These are phyloP conservation scores for Perccottus glenii DNA, from an alignment of 2,113 vertebrate genomes.

Conservation along the genomic window DNA sequence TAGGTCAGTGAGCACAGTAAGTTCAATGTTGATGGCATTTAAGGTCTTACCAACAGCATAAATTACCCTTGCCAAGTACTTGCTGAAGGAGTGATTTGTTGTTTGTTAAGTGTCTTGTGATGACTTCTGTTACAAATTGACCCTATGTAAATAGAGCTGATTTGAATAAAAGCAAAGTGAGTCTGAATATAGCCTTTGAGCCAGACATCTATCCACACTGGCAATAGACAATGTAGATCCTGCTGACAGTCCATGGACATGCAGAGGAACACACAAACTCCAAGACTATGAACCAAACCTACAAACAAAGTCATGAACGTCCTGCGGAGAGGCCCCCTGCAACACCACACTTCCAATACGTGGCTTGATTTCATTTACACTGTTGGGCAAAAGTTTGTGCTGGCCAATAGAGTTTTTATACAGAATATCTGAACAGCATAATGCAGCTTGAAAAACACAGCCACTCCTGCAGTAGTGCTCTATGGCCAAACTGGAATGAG, in stretches of 20 bases:
- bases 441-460: constrained; percentile 23
- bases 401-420: constrained; percentile 8
- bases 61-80: neutral
- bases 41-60: neutral
- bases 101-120: constrained; percentile 6
- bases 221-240: neutral
- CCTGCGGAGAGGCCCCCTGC: neutral
- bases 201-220: neutral
- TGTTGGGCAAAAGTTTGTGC: constrained; percentile 17
- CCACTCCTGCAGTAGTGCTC: constrained; percentile 20
- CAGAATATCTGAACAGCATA: constrained; percentile 31
- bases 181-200: neutral
- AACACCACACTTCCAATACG: neutral
- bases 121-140: constrained; percentile 2
- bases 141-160: neutral
- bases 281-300: neutral
- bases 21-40: constrained; percentile 8
- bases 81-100: neutral
- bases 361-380: constrained; percentile 3
- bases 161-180: neutral
- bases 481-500: constrained; percentile 39
- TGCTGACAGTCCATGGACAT: too few species aligned
- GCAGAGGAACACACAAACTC: neutral
- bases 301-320: neutral
- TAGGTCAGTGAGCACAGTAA: constrained; percentile 3